These are phyloP conservation scores for Aethina tumida DNA, from an alignment of 1,140 invertebrate genomes.

Conservation along the genomic window DNA sequence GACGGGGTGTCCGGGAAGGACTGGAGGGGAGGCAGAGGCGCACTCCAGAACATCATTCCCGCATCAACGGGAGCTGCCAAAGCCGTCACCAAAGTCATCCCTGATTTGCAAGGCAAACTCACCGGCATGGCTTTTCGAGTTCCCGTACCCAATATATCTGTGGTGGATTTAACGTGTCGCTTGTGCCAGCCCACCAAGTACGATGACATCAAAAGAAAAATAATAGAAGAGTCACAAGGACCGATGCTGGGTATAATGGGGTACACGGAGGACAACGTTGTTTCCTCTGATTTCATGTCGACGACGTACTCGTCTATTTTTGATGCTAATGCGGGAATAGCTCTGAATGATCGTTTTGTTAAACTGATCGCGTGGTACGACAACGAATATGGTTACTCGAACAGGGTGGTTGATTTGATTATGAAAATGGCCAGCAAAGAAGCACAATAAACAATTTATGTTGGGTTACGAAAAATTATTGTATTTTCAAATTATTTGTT, in stretches of 20 bases:
- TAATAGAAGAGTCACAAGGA: slow-evolving; percentile 75
- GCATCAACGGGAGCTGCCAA: slow-evolving; percentile 96
- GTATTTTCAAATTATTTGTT: too few species aligned
- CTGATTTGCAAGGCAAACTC: slow-evolving; percentile 84
- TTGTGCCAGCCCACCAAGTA: slow-evolving; percentile 60
- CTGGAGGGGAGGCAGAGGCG: slow-evolving; percentile 96
- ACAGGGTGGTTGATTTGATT: slow-evolving; percentile 85
- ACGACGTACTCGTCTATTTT: slow-evolving; percentile 83
- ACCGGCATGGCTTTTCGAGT: slow-evolving; percentile 54
- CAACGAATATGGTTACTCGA: slow-evolving; percentile 93
- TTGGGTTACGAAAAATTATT: too few species aligned
- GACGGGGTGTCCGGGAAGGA: slow-evolving; percentile 91
- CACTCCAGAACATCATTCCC: slow-evolving; percentile 96
- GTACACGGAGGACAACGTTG: slow-evolving; percentile 91
- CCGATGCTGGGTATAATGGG: slow-evolving; percentile 80
- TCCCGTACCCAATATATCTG: slow-evolving; percentile 90
- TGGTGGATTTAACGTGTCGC: slow-evolving; percentile 88
- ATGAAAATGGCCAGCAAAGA: too few species aligned
- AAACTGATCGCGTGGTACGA: slow-evolving; percentile 94
- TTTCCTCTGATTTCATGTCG: slow-evolving; percentile 87
- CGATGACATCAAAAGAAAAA: slow-evolving; percentile 81
- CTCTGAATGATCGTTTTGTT: slow-evolving; percentile 79
- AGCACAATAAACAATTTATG: too few species aligned
- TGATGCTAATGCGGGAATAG: slow-evolving; percentile 90
- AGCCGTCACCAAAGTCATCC: slow-evolving; percentile 96